Conservation (phyloP, 2,888 invertebrate species). For the Cybosia mesomella region DNA sequence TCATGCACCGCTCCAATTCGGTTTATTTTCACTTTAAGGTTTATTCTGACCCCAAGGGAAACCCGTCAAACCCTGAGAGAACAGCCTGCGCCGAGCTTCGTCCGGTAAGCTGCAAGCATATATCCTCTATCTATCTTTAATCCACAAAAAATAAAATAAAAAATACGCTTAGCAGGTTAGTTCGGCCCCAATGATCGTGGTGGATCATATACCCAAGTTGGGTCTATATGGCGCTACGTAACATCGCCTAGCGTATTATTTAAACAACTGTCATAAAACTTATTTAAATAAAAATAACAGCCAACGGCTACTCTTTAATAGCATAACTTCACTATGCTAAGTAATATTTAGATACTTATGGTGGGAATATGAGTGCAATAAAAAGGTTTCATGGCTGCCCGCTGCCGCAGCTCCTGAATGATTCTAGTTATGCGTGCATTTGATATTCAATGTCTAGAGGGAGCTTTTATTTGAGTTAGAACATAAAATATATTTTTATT, state of each 20-base stretch:
- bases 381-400: background rate
- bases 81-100: no score
- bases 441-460: background rate
- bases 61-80: no score
- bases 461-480: background rate
- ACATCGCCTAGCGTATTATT: background rate
- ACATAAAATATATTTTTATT: background rate
- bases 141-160: no score
- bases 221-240: background rate
- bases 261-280: background rate
- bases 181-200: no score
- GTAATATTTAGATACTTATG: background rate
- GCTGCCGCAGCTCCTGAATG: background rate
- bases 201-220: no score
- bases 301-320: background rate
- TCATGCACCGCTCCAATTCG: no score
- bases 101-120: no score
- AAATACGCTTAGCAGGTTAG: no score
- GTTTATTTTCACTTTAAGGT: no score
- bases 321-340: no score
- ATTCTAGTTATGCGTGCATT: background rate
- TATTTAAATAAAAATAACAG: background rate
- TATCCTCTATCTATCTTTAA: no score
- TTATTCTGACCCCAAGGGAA: no score
- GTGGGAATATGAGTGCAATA: background rate